Evolutionary conservation across 2,888 invertebrate species (phyloP).

Genomic region (Epinotia nisella): DNA sequence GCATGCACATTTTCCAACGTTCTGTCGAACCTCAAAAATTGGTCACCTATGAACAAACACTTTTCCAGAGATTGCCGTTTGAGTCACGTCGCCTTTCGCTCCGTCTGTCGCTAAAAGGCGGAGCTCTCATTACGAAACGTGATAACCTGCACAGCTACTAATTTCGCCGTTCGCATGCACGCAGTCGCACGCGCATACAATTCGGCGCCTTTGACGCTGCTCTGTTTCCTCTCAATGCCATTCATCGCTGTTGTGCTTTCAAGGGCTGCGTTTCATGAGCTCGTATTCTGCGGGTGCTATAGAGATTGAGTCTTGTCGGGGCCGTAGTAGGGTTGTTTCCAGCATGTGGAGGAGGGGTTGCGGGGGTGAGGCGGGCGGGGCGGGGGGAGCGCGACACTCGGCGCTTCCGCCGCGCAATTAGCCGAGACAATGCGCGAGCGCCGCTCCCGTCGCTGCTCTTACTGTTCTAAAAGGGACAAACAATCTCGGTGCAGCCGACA

Average conservation of each 20-base stretch:
- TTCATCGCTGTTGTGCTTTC: constrained; percentile 11
- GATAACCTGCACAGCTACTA: constrained; percentile 25
- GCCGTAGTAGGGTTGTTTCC: not conserved
- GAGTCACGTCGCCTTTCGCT: too few relatives aligned
- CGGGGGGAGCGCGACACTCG: constrained; percentile 18
- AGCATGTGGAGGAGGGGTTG: not conserved
- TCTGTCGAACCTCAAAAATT: too few relatives aligned
- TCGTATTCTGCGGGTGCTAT: not conserved
- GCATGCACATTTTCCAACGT: too few relatives aligned
- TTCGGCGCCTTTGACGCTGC: constrained; percentile 26
- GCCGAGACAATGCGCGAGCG: constrained; percentile 46
- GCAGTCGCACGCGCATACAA: constrained; percentile 15
- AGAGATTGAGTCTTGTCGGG: not conserved
- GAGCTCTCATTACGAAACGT: constrained; percentile 28
- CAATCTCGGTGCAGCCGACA: not conserved
- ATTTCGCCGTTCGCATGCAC: constrained; percentile 12
- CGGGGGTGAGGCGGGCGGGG: not conserved
- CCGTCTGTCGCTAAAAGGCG: not conserved
- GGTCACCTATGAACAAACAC: too few relatives aligned
- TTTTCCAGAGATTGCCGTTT: too few relatives aligned
- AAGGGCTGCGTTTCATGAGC: not conserved
- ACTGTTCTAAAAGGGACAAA: constrained; percentile 6
- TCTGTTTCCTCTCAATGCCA: constrained; percentile 21
- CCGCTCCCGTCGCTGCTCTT: not conserved
- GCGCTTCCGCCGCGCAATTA: constrained; percentile 49